Conservation (phyloP, 92 coral and sea anemone genomes). For the Chrysogorgia sp. region DNA sequence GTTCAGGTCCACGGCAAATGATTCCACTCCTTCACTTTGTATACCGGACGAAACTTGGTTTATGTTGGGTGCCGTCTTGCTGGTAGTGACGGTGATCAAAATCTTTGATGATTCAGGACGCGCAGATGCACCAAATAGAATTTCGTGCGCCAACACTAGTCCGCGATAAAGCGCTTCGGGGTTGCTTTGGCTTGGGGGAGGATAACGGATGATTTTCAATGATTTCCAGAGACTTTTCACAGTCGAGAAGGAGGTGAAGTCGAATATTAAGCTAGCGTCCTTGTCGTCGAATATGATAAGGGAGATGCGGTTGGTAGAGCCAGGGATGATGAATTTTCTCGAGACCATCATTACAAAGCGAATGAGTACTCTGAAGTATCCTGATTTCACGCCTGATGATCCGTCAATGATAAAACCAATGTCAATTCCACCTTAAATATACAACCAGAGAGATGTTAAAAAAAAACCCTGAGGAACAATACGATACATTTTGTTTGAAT, state of each 20-base stretch:
- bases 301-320: constrained; percentile 13
- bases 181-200: not conserved
- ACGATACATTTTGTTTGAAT: no score
- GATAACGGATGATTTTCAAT: constrained; percentile 1
- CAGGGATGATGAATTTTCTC: constrained; percentile 19
- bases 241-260: constrained; percentile 2
- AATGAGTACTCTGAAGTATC: not conserved
- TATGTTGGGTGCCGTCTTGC: not conserved
- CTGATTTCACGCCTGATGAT: constrained; percentile 8
- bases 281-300: constrained; percentile 27
- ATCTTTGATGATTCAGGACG: constrained; percentile 27
- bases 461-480: no score
- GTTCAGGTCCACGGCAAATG: constrained; percentile 8
- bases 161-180: constrained; percentile 29
- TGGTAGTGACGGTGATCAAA: constrained; percentile 15
- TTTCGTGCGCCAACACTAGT: constrained; percentile 33
- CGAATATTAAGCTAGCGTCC: constrained; percentile 21
- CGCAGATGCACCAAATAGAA: constrained; percentile 39
- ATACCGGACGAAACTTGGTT: constrained; percentile 21
- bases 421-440: constrained; percentile 3
- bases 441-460: no score
- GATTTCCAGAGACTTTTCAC: not conserved
- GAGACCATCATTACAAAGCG: constrained; percentile 13
- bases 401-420: constrained; percentile 49
- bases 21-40: constrained; percentile 29